These are phyloP conservation scores for Hemicordylus capensis DNA, from an alignment of 2,113 vertebrate species.

Conservation along the genomic window DNA sequence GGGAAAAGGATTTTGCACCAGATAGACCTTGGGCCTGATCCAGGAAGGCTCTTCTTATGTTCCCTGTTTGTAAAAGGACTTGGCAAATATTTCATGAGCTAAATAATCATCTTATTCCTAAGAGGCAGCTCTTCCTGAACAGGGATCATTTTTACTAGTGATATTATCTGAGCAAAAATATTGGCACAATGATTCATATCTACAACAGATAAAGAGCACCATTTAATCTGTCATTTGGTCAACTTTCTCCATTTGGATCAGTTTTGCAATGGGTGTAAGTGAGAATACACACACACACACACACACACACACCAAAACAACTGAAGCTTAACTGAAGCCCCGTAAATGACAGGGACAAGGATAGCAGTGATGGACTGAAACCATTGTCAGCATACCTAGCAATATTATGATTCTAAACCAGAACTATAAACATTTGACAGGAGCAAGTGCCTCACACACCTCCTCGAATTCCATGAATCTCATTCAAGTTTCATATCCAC, in stretches of 20 bases:
- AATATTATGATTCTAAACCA: not conserved
- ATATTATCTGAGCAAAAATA: not conserved
- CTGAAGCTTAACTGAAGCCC: not conserved
- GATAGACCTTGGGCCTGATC: not conserved
- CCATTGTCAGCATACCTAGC: not conserved
- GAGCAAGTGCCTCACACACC: constrained; percentile 21
- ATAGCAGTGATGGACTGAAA: not conserved
- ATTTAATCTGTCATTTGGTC: not conserved
- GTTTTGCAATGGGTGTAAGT: not conserved
- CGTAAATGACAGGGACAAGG: not conserved
- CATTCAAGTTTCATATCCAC: constrained; percentile 28
- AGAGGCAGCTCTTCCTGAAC: constrained; percentile 10
- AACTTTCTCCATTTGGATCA: not conserved
- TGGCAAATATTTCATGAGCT: not conserved
- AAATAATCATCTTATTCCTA: constrained; percentile 29
- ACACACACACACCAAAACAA: not conserved
- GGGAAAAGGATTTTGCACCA: not conserved
- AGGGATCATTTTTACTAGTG: not conserved
- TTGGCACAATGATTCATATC: not conserved
- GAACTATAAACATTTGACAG: not conserved
- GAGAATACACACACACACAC: not conserved
- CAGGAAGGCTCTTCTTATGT: not conserved
- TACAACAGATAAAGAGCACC: not conserved
- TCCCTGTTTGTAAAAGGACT: constrained; percentile 19
- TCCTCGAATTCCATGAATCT: constrained; percentile 18